These are phyloP conservation scores for Bombus picipes DNA, from an alignment of 1,140 invertebrate genomes.

Conservation along the genomic window DNA sequence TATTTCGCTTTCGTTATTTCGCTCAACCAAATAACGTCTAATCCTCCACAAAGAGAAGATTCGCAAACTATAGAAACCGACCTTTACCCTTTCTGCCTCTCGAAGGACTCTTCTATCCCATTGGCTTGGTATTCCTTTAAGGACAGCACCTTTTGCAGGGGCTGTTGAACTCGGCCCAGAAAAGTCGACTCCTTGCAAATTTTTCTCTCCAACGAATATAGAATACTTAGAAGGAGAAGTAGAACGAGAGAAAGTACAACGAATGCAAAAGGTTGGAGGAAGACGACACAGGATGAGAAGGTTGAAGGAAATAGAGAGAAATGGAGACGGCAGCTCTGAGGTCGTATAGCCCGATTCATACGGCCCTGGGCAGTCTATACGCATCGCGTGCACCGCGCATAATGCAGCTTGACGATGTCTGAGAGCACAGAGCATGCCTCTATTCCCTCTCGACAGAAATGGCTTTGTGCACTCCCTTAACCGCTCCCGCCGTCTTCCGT, in stretches of 20 bases:
- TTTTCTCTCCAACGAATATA: slow-evolving; percentile 24
- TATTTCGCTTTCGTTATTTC: too few relatives aligned
- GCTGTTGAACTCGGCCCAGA: neutral
- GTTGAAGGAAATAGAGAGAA: neutral
- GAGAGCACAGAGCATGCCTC: slow-evolving; percentile 66
- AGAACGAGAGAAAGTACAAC: neutral
- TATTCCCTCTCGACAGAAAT: slow-evolving; percentile 65
- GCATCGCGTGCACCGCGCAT: slow-evolving; percentile 59
- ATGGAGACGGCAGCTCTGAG: neutral
- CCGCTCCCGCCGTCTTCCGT: slow-evolving; percentile 37
- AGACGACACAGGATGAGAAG: neutral
- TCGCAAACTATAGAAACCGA: too few relatives aligned
- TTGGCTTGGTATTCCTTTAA: slow-evolving; percentile 26
- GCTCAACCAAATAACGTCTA: too few relatives aligned
- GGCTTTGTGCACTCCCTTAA: slow-evolving; percentile 66
- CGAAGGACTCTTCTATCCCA: neutral
- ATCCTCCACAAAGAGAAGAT: too few relatives aligned
- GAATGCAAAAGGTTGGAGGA: neutral
- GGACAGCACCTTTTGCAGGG: neutral
- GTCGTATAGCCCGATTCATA: slow-evolving; percentile 13
- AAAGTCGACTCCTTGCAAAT: neutral
- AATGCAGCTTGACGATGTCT: slow-evolving; percentile 59
- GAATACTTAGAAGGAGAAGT: neutral
- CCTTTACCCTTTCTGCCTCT: too few relatives aligned
- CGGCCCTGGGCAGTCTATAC: slow-evolving; percentile 53